phyloP scores from a whole-genome alignment of 2,888 invertebrate species.

The Apodemia zela region DNA sequence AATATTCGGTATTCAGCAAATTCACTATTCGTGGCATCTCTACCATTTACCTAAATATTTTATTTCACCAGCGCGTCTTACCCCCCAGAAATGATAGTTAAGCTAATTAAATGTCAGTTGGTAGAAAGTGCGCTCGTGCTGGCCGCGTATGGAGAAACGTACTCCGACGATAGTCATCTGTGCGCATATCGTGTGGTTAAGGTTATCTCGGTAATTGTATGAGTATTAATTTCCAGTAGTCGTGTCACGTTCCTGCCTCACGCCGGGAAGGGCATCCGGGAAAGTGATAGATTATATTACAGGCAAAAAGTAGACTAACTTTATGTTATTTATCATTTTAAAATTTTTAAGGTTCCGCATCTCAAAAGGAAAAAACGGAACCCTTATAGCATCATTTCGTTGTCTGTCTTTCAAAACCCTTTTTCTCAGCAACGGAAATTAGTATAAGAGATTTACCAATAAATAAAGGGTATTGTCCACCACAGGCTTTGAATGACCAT shows the following conservation, averaged over 20 bases:
- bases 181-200: slow-evolving; percentile 39
- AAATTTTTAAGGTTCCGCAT: too few species aligned
- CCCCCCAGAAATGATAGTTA: not conserved
- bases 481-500: too few species aligned
- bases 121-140: slow-evolving; percentile 51
- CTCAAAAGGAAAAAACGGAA: too few species aligned
- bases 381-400: too few species aligned
- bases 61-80: not conserved
- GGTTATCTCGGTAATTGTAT: slow-evolving; percentile 41
- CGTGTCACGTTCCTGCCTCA: slow-evolving; percentile 27
- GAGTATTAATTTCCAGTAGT: slow-evolving; percentile 30
- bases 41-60: too few species aligned
- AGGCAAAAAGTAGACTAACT: not conserved
- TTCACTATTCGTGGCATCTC: too few species aligned
- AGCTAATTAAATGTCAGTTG: slow-evolving; percentile 9
- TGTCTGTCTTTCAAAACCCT: too few species aligned
- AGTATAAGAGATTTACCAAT: too few species aligned
- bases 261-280: slow-evolving; percentile 20
- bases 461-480: too few species aligned
- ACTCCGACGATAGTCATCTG: slow-evolving; percentile 38
- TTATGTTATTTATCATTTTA: too few species aligned
- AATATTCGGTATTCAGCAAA: too few species aligned
- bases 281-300: not conserved
- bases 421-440: too few species aligned
- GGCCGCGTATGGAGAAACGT: slow-evolving; percentile 45